Percentiles rank a stretch among this genome's conserved stretches.
Conservation (phyloP, 2,797 vertebrate species). For the Anisognathus igniventris region DNA sequence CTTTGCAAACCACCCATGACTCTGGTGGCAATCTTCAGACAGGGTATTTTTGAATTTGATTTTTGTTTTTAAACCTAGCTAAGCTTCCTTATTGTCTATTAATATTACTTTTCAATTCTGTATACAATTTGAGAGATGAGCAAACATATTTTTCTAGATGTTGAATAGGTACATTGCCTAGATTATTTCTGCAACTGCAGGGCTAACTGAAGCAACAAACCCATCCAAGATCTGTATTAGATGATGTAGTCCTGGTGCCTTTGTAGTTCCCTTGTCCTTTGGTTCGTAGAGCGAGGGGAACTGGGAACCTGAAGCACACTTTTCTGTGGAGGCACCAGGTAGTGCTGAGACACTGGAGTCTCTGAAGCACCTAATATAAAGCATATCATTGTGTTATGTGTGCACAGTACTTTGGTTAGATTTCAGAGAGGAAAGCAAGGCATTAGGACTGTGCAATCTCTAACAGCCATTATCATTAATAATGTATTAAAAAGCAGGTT, state of each 20-base stretch:
- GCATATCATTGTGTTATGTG: not conserved
- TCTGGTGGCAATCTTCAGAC: not conserved
- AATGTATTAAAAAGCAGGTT: slow-evolving; percentile 35
- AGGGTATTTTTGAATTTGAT: not conserved
- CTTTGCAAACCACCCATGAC: not conserved
- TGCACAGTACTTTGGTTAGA: not conserved
- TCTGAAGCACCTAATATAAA: not conserved
- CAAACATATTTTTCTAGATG: not conserved
- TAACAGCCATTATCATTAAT: slow-evolving; percentile 30
- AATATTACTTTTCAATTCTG: not conserved
- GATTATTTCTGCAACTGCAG: not conserved
- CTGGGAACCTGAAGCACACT: not conserved
- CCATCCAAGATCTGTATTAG: not conserved
- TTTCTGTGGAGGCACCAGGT: not conserved
- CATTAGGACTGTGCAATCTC: not conserved
- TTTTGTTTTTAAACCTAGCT: rapidly evolving
- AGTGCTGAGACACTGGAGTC: not conserved
- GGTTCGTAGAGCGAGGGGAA: not conserved
- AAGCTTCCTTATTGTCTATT: not conserved
- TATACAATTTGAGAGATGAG: not conserved
- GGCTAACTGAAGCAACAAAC: not conserved
- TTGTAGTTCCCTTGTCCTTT: not conserved
- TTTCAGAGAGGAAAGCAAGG: not conserved
- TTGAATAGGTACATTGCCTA: not conserved
- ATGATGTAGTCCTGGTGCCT: not conserved